Conservation (phyloP, 2,888 invertebrate genomes). For the Lasioglossum calceatum region DNA sequence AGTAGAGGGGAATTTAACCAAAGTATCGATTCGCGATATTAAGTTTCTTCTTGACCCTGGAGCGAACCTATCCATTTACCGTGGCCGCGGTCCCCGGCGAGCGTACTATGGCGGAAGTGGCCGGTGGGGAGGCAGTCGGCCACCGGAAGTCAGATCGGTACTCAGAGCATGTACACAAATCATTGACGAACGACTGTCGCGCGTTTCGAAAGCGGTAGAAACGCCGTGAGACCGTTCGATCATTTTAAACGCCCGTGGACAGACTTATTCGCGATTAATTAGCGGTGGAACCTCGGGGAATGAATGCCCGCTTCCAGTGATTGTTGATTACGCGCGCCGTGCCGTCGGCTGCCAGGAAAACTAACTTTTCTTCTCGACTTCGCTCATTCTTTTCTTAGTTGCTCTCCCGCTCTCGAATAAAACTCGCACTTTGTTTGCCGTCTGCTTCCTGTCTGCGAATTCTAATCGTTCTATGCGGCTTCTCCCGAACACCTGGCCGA, state of each 20-base stretch:
- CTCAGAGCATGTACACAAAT: conserved; percentile 76
- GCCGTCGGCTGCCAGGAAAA: background rate
- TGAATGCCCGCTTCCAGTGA: conserved; percentile 4
- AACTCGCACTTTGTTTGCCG: background rate
- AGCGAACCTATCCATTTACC: conserved; percentile 68
- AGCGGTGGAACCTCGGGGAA: background rate
- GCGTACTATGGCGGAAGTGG: conserved; percentile 71
- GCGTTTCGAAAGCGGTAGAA: conserved; percentile 70
- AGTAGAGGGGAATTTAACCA: conserved; percentile 14
- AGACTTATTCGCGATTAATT: conserved; percentile 25
- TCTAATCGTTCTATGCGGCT: background rate
- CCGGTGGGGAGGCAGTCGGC: conserved; percentile 73
- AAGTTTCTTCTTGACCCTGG: conserved; percentile 72
- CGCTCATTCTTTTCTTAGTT: background rate
- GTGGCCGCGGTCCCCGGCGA: conserved; percentile 63
- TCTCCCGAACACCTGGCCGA: background rate
- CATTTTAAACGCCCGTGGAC: conserved; percentile 14
- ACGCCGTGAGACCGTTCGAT: conserved; percentile 37
- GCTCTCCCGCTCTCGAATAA: background rate
- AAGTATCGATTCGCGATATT: conserved; percentile 59
- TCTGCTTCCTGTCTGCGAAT: conserved; percentile 2
- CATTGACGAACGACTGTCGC: conserved; percentile 69
- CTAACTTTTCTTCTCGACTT: conserved; percentile 1
- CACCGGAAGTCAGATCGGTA: conserved; percentile 82
- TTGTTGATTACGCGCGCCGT: background rate